A percentile compares a stretch with the other conserved stretches of the same genome.
Evolutionary conservation across 2,797 vertebrate genomes (phyloP).

Genomic region (Onychomys arenicola): DNA sequence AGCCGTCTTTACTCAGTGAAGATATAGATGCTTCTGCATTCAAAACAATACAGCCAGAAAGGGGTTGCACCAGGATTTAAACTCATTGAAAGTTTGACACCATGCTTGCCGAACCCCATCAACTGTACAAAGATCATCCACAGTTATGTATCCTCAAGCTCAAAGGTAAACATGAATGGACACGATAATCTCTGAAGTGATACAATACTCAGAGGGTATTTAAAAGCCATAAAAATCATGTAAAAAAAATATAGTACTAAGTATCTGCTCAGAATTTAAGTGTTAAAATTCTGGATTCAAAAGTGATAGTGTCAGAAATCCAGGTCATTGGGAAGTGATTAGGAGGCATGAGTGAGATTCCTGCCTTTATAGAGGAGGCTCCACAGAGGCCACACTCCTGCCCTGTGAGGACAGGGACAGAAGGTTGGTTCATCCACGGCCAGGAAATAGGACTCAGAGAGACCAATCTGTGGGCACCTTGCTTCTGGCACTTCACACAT

Average conservation of each 20-base stretch:
- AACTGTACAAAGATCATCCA: background rate
- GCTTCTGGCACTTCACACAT: background rate
- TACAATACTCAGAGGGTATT: background rate
- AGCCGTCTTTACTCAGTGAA: background rate
- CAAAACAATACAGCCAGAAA: background rate
- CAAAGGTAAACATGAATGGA: background rate
- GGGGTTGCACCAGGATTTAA: background rate
- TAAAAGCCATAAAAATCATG: background rate
- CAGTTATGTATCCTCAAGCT: background rate
- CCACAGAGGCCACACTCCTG: background rate
- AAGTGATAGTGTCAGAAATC: background rate
- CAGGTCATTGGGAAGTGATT: fast-evolving
- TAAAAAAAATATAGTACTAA: background rate
- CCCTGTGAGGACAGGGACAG: background rate
- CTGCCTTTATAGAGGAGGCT: background rate
- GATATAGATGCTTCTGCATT: background rate
- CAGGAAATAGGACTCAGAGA: background rate
- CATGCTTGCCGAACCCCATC: background rate
- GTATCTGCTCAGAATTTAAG: background rate
- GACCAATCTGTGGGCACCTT: background rate
- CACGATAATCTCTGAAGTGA: background rate
- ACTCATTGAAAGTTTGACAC: background rate
- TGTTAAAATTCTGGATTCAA: background rate
- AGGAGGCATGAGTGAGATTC: background rate
- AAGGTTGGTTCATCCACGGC: background rate